Conservation (phyloP, 2,888 invertebrate genomes). For the Apoderus coryli region DNA sequence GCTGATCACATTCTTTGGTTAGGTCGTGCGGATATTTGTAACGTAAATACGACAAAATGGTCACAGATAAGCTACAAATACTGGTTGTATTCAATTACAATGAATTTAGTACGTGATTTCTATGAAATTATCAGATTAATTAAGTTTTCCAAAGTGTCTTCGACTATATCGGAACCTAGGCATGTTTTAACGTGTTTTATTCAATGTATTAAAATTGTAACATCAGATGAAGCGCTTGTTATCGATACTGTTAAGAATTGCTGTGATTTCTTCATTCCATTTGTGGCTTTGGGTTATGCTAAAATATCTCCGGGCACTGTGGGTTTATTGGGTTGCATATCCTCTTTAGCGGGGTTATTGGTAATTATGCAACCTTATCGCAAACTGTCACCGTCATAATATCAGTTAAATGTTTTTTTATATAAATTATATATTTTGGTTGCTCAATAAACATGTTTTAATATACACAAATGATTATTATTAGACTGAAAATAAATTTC, state of each 20-base stretch:
- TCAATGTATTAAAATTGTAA: too few relatives aligned
- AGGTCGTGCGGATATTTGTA: slow-evolving; percentile 52
- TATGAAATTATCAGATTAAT: slow-evolving; percentile 62
- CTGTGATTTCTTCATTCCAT: slow-evolving; percentile 77
- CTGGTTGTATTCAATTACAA: slow-evolving; percentile 69
- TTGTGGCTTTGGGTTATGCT: slow-evolving; percentile 65
- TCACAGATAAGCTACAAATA: slow-evolving; percentile 58
- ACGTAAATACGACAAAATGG: slow-evolving; percentile 64
- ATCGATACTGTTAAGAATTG: slow-evolving; percentile 75
- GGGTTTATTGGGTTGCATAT: slow-evolving; percentile 65
- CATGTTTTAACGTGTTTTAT: not conserved
- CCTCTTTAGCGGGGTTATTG: slow-evolving; percentile 65
- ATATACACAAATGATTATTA: too few relatives aligned
- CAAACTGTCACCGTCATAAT: slow-evolving; percentile 50
- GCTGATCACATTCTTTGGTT: slow-evolving; percentile 83
- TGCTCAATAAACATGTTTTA: too few relatives aligned
- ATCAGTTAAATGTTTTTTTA: too few relatives aligned
- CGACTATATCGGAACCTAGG: not conserved
- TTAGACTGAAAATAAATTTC: too few relatives aligned
- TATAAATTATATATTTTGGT: too few relatives aligned
- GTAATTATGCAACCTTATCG: slow-evolving; percentile 62
- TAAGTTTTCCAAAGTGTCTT: slow-evolving; percentile 34
- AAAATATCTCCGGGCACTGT: slow-evolving; percentile 63
- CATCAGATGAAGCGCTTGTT: slow-evolving; percentile 53
- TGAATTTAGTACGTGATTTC: slow-evolving; percentile 69